These are phyloP conservation scores for Brevipalpus yothersi DNA, from an alignment of 1,140 invertebrate species.

Conservation along the genomic window DNA sequence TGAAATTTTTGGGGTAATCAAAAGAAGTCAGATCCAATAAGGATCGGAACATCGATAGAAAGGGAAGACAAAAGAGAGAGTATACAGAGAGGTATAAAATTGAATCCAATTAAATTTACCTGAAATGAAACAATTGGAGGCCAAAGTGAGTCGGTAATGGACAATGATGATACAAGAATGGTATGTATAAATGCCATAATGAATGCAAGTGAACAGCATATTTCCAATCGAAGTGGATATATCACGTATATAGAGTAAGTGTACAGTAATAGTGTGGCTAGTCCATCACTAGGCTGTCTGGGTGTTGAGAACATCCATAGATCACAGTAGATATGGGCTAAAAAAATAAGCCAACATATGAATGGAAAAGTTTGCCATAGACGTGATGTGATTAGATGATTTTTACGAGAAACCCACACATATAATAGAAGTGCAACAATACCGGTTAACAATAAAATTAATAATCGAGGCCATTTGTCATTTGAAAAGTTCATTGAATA, in stretches of 20 bases:
- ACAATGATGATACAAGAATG: constrained; percentile 22
- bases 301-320: constrained; percentile 10
- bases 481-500: not conserved
- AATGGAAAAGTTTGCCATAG: constrained; percentile 11
- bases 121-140: no score
- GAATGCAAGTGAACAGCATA: constrained; percentile 30
- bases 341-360: constrained; percentile 11
- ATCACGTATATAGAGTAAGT: constrained; percentile 63
- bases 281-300: constrained; percentile 24
- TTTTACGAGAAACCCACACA: not conserved
- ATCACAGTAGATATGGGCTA: constrained; percentile 14
- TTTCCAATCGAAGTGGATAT: constrained; percentile 39
- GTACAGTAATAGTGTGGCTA: constrained; percentile 52
- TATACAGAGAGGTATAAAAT: no score
- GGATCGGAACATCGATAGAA: no score
- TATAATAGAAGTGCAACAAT: not conserved
- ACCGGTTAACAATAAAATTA: not conserved
- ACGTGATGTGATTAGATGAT: not conserved
- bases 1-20: no score
- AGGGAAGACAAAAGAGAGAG: no score
- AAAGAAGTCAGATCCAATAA: no score
- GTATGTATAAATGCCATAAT: constrained; percentile 18
- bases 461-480: not conserved
- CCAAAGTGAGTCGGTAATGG: no score
- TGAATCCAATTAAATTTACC: no score